phyloP scores from a whole-genome alignment of 1,140 invertebrate species.

The Leptopilina boulardi region DNA sequence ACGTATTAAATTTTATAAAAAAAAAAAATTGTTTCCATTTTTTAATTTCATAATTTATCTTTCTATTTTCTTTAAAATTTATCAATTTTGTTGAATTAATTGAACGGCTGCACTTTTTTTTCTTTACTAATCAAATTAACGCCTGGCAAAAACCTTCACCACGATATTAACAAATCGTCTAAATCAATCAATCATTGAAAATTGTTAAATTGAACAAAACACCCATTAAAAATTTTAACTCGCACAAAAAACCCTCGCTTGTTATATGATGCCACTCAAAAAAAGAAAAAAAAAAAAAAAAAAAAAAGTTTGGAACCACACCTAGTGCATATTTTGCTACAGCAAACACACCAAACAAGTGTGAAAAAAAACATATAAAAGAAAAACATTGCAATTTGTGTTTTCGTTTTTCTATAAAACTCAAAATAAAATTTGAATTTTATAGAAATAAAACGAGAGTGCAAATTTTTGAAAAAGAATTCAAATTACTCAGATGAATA shows the following conservation, averaged over 20 bases:
- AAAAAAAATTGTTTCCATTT: neutral
- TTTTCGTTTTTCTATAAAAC: neutral
- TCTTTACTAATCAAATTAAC: neutral
- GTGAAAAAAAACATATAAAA: slow-evolving; percentile 5
- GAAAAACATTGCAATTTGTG: neutral
- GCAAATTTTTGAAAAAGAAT: slow-evolving; percentile 34
- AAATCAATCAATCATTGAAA: slow-evolving; percentile 34
- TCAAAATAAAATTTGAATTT: neutral
- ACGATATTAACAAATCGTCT: slow-evolving; percentile 39
- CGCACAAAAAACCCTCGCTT: slow-evolving; percentile 47
- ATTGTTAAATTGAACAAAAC: slow-evolving; percentile 56
- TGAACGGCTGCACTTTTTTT: slow-evolving; percentile 18
- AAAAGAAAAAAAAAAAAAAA: neutral
- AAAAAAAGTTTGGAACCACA: slow-evolving; percentile 39
- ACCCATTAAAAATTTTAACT: slow-evolving; percentile 51
- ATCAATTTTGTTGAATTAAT: neutral
- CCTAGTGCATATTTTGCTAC: slow-evolving; percentile 41
- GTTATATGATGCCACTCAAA: slow-evolving; percentile 48
- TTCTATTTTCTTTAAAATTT: neutral
- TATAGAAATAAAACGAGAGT: neutral
- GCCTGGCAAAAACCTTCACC: slow-evolving; percentile 52
- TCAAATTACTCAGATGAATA: slow-evolving; percentile 40
- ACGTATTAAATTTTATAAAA: neutral
- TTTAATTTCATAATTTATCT: neutral
- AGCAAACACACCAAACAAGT: slow-evolving; percentile 1